A percentile compares a stretch with the other conserved stretches of the same genome.
Conservation (phyloP, 2,113 vertebrate genomes). For the Climacteris rufus region DNA sequence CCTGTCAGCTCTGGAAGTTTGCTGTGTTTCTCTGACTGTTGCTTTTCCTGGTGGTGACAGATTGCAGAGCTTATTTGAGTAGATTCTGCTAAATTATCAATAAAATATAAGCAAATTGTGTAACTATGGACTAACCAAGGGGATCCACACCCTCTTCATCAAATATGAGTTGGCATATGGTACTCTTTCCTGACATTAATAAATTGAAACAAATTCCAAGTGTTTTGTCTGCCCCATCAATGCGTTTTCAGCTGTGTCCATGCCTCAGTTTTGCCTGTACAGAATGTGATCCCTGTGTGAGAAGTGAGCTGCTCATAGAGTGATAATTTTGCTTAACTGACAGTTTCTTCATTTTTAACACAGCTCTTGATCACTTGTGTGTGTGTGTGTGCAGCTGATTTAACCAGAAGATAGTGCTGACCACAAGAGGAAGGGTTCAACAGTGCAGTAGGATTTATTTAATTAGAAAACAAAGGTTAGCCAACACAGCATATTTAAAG, state of each 20-base stretch:
- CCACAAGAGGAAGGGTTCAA: conserved; percentile 41
- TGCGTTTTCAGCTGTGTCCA: not conserved
- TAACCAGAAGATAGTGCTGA: conserved; percentile 36
- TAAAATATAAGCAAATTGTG: not conserved
- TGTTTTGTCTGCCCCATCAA: not conserved
- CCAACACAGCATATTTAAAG: conserved; percentile 41
- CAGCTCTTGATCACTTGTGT: not conserved
- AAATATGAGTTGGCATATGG: not conserved
- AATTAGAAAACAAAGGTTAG: conserved; percentile 53
- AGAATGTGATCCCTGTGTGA: not conserved
- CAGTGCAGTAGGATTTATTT: conserved; percentile 43
- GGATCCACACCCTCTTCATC: not conserved
- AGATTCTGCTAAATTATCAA: not conserved
- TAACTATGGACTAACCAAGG: not conserved
- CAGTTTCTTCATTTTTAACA: not conserved
- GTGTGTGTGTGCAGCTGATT: not conserved
- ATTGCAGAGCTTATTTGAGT: not conserved
- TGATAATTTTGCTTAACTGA: not conserved
- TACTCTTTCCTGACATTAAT: not conserved
- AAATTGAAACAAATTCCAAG: not conserved
- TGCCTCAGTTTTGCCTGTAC: not conserved
- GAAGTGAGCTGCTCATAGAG: not conserved
- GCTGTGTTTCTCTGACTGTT: not conserved
- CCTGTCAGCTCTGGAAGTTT: not conserved
- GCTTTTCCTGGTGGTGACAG: not conserved